Evolutionary conservation across 2,888 invertebrate species (phyloP), one percentile per base, ranked within the genome.

Genomic region (Leuctra nigra): DNA sequence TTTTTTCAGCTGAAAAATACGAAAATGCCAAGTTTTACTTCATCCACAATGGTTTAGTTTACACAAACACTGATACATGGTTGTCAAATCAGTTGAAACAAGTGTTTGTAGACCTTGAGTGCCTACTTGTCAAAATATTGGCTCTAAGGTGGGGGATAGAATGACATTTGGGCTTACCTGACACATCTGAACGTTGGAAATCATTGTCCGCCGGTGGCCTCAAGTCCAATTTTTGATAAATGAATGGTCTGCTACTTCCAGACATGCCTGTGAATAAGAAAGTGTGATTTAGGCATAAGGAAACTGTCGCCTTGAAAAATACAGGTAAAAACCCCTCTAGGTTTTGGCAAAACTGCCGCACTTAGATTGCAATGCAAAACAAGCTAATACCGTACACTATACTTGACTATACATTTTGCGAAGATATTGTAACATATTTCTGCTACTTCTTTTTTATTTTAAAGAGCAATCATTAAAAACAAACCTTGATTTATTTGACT

Each of bases 401-500:
- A n/a, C n/a, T n/a, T n/a, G n/a, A n/a, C n/a, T n/a, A n/a, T n/a
- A n/a, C n/a, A n/a, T n/a, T n/a, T n/a, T n/a, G n/a, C n/a, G n/a
- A n/a, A n/a, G n/a, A n/a, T n/a, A n/a, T n/a, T n/a, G n/a, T n/a
- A n/a, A n/a, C n/a, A n/a, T n/a, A n/a, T n/a, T n/a, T n/a, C n/a
- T n/a, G n/a, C n/a, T n/a, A n/a, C n/a, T n/a, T n/a, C n/a, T n/a
- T n/a, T n/a, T n/a, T n/a, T n/a, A n/a, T n/a, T n/a, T n/a, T n/a
- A n/a, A n/a, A n/a, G n/a, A 16, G 41, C 18, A 16, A 41, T 9
- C n/a, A 14, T n/a, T 41, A 18, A 52, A 38, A 57, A 59, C 59
- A 59, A 52, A 69, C 70, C 69, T 66, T 68, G 69, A 63, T 64
- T 79, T 74, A 79, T 77, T 75, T 80, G 80, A 72, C 77, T 81